Evolutionary conservation across 2,113 vertebrate genomes (phyloP), one percentile per base, ranked within the genome.

Genomic region (Hippocampus barbouri): DNA sequence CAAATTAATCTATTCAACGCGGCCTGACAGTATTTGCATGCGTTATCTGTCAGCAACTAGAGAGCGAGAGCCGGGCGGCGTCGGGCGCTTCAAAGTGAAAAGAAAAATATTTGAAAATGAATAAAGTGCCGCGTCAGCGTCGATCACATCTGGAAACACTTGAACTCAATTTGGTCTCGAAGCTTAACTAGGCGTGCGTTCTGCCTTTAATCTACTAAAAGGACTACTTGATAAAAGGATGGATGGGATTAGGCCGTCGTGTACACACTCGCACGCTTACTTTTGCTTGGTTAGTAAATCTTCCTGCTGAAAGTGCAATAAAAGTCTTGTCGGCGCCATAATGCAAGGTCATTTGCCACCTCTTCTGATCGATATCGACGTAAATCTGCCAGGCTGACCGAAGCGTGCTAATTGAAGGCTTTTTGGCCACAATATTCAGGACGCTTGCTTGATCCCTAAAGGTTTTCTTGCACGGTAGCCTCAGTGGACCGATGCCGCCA

Each of bases 21-120:
- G 18, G 59, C 45, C 38, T 15, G 11, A 79, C 30, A 20, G 69
- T 75, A 78, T 86, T 85, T 85, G 74, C 75, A 78, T 54, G 80
- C 54, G 27, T 77, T 77, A 78, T 83, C 25, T 53, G 69, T 64
- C 62, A 64, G 10, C 5, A n/a, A 38, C 62, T n/a, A 14, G 38
- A 40, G 38, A 64, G 62, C 25, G 27, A 30, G 27, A 60, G 61
- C 20, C 21, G 38, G 9, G 61, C 9, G 61, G 41, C 20, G 34
- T 38, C 34, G 34, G 40, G 41, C 38, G 2, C 20, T 64, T 64
- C 62, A 64, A 64, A 64, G 62, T 43, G 27, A 61, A 64, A 64
- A 41, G 27, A 61, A 64, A 64, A 41, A 64, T 41, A 41, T 41
- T 64, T 40, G 20, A 43, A 64, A 76, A 82, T 73, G 49, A 88